Evolutionary conservation across 2,888 invertebrate species (phyloP).

Genomic region (Acronicta alni): DNA sequence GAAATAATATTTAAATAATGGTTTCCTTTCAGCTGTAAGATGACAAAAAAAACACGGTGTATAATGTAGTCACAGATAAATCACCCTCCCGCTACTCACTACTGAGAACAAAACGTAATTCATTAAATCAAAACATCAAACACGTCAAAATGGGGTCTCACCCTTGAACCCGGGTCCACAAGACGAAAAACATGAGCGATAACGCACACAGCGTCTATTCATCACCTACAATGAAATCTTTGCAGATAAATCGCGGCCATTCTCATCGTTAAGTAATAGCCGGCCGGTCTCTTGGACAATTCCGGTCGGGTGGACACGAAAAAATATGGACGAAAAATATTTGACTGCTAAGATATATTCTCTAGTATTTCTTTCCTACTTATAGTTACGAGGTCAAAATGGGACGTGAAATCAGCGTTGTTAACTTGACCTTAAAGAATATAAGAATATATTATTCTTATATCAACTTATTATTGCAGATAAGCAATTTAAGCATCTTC

Average conservation of each 20-base stretch:
- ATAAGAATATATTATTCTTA: too few species aligned
- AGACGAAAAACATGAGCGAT: slow-evolving; percentile 44
- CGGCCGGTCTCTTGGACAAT: slow-evolving; percentile 25
- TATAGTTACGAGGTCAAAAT: background rate
- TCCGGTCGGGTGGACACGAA: slow-evolving; percentile 21
- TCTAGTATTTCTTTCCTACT: background rate
- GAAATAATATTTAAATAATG: too few species aligned
- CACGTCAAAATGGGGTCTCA: slow-evolving; percentile 14
- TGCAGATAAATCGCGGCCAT: slow-evolving; percentile 51
- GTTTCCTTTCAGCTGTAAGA: too few species aligned
- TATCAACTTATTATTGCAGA: too few species aligned
- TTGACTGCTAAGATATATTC: slow-evolving; percentile 28
- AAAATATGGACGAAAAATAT: slow-evolving; percentile 39
- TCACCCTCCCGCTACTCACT: too few species aligned
- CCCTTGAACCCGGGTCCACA: slow-evolving; percentile 26
- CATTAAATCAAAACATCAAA: slow-evolving; percentile 18
- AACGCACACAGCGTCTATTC: slow-evolving; percentile 43
- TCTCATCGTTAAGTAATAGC: slow-evolving; percentile 55
- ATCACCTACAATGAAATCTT: slow-evolving; percentile 55
- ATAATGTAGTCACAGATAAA: too few species aligned
- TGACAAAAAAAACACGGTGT: too few species aligned
- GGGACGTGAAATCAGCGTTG: too few species aligned
- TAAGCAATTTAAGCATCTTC: too few species aligned
- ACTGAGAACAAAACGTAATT: slow-evolving; percentile 6
- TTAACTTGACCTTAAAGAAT: too few species aligned